A percentile compares a stretch with the other conserved stretches of the same genome.
Evolutionary conservation across 2,888 invertebrate species (phyloP).

Genomic region (Andrena praecox): DNA sequence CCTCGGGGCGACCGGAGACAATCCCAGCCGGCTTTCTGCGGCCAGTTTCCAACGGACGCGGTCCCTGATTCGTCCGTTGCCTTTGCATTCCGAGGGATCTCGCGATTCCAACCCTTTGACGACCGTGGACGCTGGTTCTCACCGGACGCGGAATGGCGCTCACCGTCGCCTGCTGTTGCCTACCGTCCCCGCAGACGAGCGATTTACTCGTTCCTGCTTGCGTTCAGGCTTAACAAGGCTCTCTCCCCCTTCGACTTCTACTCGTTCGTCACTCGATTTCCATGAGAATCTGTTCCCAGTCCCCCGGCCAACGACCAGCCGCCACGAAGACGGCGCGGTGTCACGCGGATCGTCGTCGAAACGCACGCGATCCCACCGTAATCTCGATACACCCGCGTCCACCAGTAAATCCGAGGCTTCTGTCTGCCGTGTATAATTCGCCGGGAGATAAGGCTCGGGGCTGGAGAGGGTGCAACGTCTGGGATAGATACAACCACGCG

Average conservation of each 20-base stretch:
- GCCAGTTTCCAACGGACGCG: constrained; percentile 2
- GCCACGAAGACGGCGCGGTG: neutral
- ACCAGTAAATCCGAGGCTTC: constrained; percentile 64
- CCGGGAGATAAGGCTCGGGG: constrained; percentile 65
- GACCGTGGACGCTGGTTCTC: neutral
- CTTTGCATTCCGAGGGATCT: constrained; percentile 22
- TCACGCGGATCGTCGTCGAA: constrained; percentile 39
- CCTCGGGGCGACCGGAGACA: constrained; percentile 25
- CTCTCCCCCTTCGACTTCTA: neutral
- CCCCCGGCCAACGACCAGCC: too few relatives aligned
- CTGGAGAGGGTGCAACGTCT: constrained; percentile 10
- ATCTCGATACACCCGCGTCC: constrained; percentile 44
- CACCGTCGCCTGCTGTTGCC: constrained; percentile 18
- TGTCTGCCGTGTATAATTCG: constrained; percentile 61
- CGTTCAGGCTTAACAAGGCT: neutral
- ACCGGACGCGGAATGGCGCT: neutral
- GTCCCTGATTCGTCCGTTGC: neutral
- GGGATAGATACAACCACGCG: constrained; percentile 21
- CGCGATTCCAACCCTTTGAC: constrained; percentile 11
- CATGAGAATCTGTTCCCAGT: neutral
- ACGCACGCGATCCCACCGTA: constrained; percentile 44
- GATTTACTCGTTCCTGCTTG: neutral
- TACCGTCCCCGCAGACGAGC: neutral
- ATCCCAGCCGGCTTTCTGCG: constrained; percentile 35
- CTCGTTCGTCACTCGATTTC: neutral